Conservation (phyloP, 1,140 invertebrate genomes). For the Orchesella cincta region DNA sequence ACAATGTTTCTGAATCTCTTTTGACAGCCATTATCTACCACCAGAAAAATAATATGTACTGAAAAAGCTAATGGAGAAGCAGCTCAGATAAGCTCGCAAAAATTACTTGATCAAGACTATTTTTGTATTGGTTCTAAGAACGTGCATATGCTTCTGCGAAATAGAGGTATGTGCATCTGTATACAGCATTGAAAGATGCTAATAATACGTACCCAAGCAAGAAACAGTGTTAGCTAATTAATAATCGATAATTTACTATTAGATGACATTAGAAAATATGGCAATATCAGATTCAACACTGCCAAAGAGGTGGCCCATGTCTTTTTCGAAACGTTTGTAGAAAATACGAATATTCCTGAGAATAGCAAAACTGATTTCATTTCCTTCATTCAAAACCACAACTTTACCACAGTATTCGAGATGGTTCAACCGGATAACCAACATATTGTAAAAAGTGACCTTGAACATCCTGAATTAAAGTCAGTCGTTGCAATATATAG, state of each 20-base stretch:
- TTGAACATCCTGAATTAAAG: slow-evolving; percentile 54
- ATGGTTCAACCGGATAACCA: slow-evolving; percentile 58
- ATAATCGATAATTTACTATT: too few species aligned
- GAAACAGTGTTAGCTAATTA: not conserved
- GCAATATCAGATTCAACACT: slow-evolving; percentile 55
- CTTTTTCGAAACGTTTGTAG: slow-evolving; percentile 53
- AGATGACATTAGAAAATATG: slow-evolving; percentile 58
- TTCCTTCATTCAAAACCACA: slow-evolving; percentile 50
- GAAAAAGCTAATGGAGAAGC: slow-evolving; percentile 61
- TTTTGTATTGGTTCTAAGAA: slow-evolving; percentile 60
- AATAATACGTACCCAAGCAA: too few species aligned
- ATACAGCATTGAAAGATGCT: too few species aligned
- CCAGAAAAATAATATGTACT: slow-evolving; percentile 55
- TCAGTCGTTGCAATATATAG: too few species aligned
- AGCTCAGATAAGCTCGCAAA: slow-evolving; percentile 58
- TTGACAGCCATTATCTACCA: too few species aligned
- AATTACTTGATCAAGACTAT: slow-evolving; percentile 54
- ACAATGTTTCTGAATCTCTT: too few species aligned
- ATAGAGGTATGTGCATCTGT: slow-evolving; percentile 45
- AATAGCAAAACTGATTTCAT: slow-evolving; percentile 44
- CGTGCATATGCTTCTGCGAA: slow-evolving; percentile 59
- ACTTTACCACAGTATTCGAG: slow-evolving; percentile 59
- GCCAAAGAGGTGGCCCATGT: slow-evolving; percentile 56
- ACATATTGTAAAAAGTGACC: slow-evolving; percentile 58
- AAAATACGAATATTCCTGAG: slow-evolving; percentile 51